Percentiles rank a stretch among this genome's conserved stretches.
Conservation (phyloP, 2,113 vertebrate genomes). For the Lophochroa leadbeateri region DNA sequence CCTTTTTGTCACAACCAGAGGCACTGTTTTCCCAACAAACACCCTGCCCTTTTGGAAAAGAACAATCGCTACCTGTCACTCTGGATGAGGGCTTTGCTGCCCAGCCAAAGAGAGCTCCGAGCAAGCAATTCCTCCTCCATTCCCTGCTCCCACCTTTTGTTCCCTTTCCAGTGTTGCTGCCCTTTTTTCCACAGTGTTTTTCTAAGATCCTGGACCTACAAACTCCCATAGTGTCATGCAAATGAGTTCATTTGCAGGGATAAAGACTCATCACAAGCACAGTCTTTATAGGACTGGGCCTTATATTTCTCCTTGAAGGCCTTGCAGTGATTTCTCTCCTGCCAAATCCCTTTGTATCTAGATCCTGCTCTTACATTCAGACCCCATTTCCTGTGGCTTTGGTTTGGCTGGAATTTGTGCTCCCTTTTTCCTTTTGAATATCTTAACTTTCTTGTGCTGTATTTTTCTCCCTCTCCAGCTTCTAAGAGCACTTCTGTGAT, state of each 20-base stretch:
- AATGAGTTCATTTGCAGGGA: neutral
- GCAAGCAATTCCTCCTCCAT: neutral
- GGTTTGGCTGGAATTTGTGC: conserved; percentile 6
- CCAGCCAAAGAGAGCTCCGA: neutral
- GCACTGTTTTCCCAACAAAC: conserved; percentile 54
- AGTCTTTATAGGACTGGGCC: neutral
- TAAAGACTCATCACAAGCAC: rapidly evolving
- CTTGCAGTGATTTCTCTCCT: neutral
- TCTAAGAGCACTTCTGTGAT: neutral
- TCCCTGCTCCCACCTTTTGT: neutral
- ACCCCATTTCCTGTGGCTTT: conserved; percentile 59
- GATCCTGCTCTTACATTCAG: conserved; percentile 14
- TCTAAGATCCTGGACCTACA: neutral
- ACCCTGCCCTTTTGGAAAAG: neutral
- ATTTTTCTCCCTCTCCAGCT: neutral
- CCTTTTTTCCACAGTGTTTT: neutral
- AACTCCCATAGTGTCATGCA: neutral
- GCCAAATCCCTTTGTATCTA: conserved; percentile 48
- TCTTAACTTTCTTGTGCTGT: conserved; percentile 35
- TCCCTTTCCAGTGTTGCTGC: neutral
- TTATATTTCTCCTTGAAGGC: neutral
- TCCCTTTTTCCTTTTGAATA: conserved; percentile 33
- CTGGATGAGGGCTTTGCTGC: neutral
- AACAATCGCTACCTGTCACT: neutral
- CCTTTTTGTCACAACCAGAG: conserved; percentile 38